Conservation (phyloP, 2,888 invertebrate genomes). For the Drosophila monieri region DNA sequence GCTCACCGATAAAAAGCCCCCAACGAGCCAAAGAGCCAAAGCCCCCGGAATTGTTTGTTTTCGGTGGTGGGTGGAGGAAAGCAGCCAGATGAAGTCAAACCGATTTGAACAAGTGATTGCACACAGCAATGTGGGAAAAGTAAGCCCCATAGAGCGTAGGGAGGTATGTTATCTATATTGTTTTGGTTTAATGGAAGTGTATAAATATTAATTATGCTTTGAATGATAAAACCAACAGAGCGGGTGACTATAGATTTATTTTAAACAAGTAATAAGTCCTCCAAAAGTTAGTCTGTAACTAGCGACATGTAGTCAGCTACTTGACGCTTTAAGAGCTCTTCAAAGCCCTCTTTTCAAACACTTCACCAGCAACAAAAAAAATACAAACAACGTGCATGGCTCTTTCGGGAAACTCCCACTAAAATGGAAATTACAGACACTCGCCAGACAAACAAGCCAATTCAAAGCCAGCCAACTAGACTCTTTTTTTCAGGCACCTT, state of each 20-base stretch:
- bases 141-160: conserved; percentile 4
- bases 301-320: conserved; percentile 36
- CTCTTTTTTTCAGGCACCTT: conserved; percentile 41
- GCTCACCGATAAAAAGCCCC: conserved; percentile 26
- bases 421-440: conserved; percentile 72
- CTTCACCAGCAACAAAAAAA: conserved; percentile 35
- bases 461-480: conserved; percentile 13
- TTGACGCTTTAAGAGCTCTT: conserved; percentile 64
- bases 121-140: neutral
- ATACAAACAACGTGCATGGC: conserved; percentile 6
- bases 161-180: neutral
- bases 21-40: conserved; percentile 3
- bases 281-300: neutral
- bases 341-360: conserved; percentile 66
- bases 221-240: no score
- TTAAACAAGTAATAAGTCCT: neutral
- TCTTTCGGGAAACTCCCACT: conserved; percentile 62
- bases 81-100: conserved; percentile 35
- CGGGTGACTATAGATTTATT: no score
- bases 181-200: neutral
- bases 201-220: neutral
- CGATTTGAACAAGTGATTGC: conserved; percentile 38
- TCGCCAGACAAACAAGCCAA: conserved; percentile 57
- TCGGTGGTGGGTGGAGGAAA: conserved; percentile 12
- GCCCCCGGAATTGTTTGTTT: neutral